phyloP scores from a whole-genome alignment of 2,113 vertebrate genomes.

The Colistium nudipinnis region DNA sequence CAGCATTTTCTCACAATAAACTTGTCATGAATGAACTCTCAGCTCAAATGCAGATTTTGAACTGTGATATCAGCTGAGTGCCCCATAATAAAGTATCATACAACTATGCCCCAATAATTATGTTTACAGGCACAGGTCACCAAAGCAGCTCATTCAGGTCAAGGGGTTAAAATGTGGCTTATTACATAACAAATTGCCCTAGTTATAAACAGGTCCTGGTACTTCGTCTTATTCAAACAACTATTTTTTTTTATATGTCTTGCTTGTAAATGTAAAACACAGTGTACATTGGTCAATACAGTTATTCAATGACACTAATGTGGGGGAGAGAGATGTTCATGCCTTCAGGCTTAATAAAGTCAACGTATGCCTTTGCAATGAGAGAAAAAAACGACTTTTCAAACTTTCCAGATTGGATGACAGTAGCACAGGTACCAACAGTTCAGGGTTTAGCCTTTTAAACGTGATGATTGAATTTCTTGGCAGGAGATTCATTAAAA shows the following conservation, averaged over 20 bases:
- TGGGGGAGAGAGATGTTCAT: not conserved
- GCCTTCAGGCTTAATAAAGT: constrained; percentile 18
- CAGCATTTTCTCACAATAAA: constrained; percentile 24
- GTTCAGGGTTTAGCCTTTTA: constrained; percentile 74
- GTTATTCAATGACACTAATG: not conserved
- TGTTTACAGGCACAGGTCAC: not conserved
- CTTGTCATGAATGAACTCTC: constrained; percentile 22
- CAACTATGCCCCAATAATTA: not conserved
- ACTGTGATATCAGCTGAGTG: constrained; percentile 3
- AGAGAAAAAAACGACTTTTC: constrained; percentile 30
- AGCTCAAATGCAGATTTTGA: constrained; percentile 34
- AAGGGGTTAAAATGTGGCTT: not conserved
- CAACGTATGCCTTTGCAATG: constrained; percentile 16
- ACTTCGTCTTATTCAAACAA: not conserved
- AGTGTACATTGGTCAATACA: not conserved
- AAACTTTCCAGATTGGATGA: constrained; percentile 66
- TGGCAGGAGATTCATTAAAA: constrained; percentile 80
- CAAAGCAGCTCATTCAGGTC: not conserved
- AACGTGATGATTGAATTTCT: constrained; percentile 74
- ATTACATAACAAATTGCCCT: constrained; percentile 18
- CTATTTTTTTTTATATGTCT: constrained; percentile 1
- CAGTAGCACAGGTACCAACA: constrained; percentile 41
- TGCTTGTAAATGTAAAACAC: not conserved
- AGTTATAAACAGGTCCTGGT: not conserved
- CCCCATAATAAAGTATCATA: constrained; percentile 1